phyloP scores from a whole-genome alignment of 30 jellyfish, hydroid and myxozoan species.

The Phacellophora camtschatica region DNA sequence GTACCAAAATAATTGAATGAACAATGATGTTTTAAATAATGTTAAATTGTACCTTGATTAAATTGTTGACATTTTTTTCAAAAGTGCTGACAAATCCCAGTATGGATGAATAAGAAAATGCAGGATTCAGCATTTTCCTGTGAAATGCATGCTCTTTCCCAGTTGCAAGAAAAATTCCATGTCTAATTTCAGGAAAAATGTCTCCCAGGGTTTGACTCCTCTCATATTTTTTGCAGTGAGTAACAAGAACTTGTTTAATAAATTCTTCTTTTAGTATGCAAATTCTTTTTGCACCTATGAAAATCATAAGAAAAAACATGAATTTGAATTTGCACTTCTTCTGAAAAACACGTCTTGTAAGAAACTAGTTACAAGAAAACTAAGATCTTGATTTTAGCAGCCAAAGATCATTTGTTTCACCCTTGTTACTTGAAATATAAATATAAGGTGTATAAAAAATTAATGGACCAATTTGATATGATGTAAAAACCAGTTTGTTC shows the following conservation, averaged over 20 bases:
- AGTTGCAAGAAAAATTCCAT: conserved; percentile 33
- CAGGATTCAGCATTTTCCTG: conserved; percentile 58
- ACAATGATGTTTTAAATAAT: no score
- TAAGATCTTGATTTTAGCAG: no score
- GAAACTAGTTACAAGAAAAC: no score
- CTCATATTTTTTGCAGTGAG: not conserved
- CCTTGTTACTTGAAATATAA: no score
- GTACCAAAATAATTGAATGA: no score
- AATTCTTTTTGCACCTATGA: not conserved
- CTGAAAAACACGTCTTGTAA: no score
- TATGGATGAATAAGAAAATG: conserved; percentile 38
- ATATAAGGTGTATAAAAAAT: no score
- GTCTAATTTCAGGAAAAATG: not conserved
- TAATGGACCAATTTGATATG: no score
- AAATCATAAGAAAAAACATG: no score
- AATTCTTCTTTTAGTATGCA: conserved; percentile 24
- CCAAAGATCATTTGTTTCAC: no score
- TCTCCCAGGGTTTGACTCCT: not conserved
- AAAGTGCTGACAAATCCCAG: conserved; percentile 17
- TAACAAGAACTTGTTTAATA: conserved; percentile 6
- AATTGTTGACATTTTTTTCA: not conserved
- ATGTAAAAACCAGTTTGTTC: no score
- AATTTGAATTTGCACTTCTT: no score
- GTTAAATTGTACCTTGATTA: conserved; percentile 26
- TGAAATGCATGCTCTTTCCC: conserved; percentile 73